These are phyloP conservation scores for Hyposoter dolosus DNA, from an alignment of 2,888 invertebrate species.

Conservation along the genomic window DNA sequence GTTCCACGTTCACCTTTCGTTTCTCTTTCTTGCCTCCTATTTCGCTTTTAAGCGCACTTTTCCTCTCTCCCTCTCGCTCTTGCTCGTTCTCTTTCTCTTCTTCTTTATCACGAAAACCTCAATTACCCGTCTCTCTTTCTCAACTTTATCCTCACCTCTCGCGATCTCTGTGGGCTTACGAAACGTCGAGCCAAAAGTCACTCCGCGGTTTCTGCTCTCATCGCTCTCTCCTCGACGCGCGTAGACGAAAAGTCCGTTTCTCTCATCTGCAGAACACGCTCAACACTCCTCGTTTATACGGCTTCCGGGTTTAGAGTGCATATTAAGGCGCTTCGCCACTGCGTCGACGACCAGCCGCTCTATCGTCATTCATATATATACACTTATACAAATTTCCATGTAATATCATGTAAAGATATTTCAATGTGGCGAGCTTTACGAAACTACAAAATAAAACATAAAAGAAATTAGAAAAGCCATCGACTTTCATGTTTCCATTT, in stretches of 20 bases:
- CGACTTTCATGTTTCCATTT: neutral
- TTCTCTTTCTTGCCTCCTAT: conserved; percentile 49
- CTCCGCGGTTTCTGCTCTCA: conserved; percentile 51
- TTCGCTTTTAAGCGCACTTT: conserved; percentile 31
- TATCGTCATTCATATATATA: conserved; percentile 23
- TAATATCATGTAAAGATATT: conserved; percentile 1
- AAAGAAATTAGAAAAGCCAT: neutral
- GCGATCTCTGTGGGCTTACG: conserved; percentile 39
- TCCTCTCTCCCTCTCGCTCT: conserved; percentile 12
- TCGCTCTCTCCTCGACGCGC: conserved; percentile 28
- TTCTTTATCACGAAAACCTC: conserved; percentile 41
- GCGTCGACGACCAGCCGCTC: conserved; percentile 27
- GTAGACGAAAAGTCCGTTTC: conserved; percentile 26
- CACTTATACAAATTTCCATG: neutral
- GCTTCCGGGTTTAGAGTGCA: conserved; percentile 63
- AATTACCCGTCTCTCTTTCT: conserved; percentile 35
- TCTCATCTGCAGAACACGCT: conserved; percentile 46
- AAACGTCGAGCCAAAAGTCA: conserved; percentile 58
- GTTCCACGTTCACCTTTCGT: conserved; percentile 40
- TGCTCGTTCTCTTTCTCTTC: conserved; percentile 33
- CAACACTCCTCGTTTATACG: conserved; percentile 50
- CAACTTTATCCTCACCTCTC: conserved; percentile 47
- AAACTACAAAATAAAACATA: neutral
- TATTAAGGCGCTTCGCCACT: conserved; percentile 55
- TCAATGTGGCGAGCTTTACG: neutral